These are phyloP conservation scores for Anneissia japonica DNA, from an alignment of 35 echinoderm and acorn worm genomes.

Conservation along the genomic window DNA sequence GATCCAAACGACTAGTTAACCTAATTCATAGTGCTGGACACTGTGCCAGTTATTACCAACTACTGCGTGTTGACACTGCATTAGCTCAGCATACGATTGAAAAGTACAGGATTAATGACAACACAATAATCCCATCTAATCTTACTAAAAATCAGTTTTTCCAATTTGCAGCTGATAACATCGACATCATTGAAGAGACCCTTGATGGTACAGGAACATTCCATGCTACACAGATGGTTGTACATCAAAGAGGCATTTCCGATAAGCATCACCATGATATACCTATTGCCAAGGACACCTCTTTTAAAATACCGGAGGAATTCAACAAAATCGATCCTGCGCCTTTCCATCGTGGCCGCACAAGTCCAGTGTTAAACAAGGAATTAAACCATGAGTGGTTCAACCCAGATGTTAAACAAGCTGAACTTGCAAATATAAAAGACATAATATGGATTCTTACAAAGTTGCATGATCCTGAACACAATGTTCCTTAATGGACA, in stretches of 20 bases:
- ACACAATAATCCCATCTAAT: constrained; percentile 31
- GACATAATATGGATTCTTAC: neutral
- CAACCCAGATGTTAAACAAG: neutral
- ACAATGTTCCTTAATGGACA: neutral
- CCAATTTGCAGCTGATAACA: constrained; percentile 37
- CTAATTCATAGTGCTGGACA: neutral
- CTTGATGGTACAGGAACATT: constrained; percentile 43
- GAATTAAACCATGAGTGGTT: neutral
- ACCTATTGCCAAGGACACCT: neutral
- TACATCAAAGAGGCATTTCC: constrained; percentile 13
- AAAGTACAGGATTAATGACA: neutral
- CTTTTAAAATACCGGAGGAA: neutral
- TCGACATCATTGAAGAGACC: constrained; percentile 42
- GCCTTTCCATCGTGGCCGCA: neutral
- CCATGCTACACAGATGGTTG: constrained; percentile 34
- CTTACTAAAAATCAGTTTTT: constrained; percentile 5
- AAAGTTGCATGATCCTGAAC: neutral
- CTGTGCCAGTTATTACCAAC: neutral
- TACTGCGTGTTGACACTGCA: neutral
- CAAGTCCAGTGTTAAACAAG: neutral
- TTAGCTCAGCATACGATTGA: neutral
- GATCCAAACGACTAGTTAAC: neutral
- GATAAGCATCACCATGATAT: neutral
- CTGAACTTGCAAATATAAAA: neutral
- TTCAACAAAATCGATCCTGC: neutral